Base-by-base conservation (phyloP, 2,113 vertebrate species). In the Synodontis membranacea region DNA sequence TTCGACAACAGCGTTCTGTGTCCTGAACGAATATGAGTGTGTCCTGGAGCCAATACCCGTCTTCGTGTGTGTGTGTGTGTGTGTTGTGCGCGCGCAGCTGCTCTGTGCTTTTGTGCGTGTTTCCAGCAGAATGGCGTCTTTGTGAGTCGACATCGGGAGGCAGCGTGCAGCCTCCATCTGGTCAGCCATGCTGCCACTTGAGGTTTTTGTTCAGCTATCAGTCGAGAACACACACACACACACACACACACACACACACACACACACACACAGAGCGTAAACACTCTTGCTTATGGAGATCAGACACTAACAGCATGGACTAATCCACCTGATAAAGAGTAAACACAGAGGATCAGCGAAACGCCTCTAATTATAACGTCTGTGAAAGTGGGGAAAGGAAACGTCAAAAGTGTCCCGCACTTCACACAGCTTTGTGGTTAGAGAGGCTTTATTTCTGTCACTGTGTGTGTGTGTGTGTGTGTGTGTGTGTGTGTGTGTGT, bases 71-170 rank as follows among this genome's bases (percentile, higher is more conserved):
- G 42, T 75, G 72, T 75, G 72, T 75, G 39, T 75, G 44, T 78
- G 74, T 78, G 75, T 52, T 21, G 75, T 2, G 75, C 34, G 79
- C 48, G 56, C 44, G 66, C 23, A 80, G 75, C 88, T 84, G 88
- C 87, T 85, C 84, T 85, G 84, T 76, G 79, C 80, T 62, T 54
- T 11, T 42, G 60, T 58, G 50, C 15, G 56, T 46, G 79, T 52
- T 60, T 84, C 74, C 84, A 85, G 88, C 86, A 93, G 92, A 94
- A 92, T 91, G 85, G 86, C 68, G 72, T 52, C 88, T 90, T 93
- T 94, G 92, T 93, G 78, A 86, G 82, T 88, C 80, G 86, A 86
- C 87, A 87, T 91, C 88, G 89, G 90, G 85, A 80, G 80, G 6
- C 34, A 31, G 85, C 54, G 42, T 52, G 87, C 84, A 91, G 80